Evolutionary conservation across 2,888 invertebrate genomes (phyloP).

Genomic region (Rhabditophanes sp.): DNA sequence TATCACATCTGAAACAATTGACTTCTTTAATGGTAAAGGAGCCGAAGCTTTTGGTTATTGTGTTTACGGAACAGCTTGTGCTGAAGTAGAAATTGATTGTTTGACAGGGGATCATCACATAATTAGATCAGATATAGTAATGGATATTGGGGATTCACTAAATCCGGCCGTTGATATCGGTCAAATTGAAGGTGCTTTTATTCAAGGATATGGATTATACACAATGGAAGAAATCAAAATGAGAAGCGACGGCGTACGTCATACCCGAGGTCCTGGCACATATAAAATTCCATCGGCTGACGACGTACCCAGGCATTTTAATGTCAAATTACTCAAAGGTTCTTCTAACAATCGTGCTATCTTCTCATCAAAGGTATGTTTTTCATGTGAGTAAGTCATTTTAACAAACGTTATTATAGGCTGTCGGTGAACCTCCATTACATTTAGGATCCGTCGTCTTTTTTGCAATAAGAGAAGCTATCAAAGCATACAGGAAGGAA

Average conservation of each 20-base stretch:
- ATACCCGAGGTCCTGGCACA: conserved; percentile 71
- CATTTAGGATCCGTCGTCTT: conserved; percentile 72
- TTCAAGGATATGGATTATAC: conserved; percentile 73
- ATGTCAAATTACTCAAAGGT: conserved; percentile 77
- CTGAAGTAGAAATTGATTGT: conserved; percentile 80
- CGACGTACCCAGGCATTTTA: conserved; percentile 76
- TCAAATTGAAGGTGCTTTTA: conserved; percentile 82
- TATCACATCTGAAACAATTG: conserved; percentile 25
- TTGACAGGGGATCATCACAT: conserved; percentile 78
- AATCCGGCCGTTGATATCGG: conserved; percentile 93
- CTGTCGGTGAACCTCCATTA: conserved; percentile 83
- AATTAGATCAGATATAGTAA: conserved; percentile 73
- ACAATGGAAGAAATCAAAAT: conserved; percentile 75
- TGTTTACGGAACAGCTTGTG: conserved; percentile 68
- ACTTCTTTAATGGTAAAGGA: conserved; percentile 48
- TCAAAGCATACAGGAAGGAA: conserved; percentile 61
- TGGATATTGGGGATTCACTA: conserved; percentile 84
- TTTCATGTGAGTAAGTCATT: conserved; percentile 4
- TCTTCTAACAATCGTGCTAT: conserved; percentile 74
- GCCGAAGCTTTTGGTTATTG: conserved; percentile 67
- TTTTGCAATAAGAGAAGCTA: conserved; percentile 70
- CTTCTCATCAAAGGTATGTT: conserved; percentile 73
- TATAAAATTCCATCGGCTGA: conserved; percentile 84
- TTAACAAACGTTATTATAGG: conserved; percentile 54
- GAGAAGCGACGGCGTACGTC: conserved; percentile 63